Percentiles rank a stretch among this genome's conserved stretches.
Conservation (phyloP, 2,888 invertebrate species). For the Eledone cirrhosa region DNA sequence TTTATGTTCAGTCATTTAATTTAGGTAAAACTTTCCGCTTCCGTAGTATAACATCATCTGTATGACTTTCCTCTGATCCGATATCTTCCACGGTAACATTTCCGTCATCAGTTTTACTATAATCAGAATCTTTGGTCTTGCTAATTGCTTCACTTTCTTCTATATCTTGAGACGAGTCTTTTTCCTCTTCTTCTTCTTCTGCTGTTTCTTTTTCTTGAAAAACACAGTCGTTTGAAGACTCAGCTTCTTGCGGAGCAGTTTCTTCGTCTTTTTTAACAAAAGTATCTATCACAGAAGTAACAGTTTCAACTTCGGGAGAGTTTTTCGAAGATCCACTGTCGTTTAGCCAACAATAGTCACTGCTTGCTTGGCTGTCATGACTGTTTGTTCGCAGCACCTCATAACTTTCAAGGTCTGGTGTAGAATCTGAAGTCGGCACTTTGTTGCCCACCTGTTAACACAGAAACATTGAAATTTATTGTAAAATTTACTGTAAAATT, state of each 20-base stretch:
- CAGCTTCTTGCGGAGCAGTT: background rate
- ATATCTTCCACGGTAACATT: conserved; percentile 1
- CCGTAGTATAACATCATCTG: conserved; percentile 21
- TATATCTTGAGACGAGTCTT: background rate
- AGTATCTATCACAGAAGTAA: background rate
- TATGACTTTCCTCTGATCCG: background rate
- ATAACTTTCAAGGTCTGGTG: conserved; percentile 50
- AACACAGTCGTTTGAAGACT: background rate
- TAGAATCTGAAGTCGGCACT: conserved; percentile 42
- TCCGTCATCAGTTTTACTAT: background rate
- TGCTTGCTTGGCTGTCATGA: conserved; percentile 36
- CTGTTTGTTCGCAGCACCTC: conserved; percentile 43
- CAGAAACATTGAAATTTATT: background rate
- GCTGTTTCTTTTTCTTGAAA: background rate
- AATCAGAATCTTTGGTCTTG: conserved; percentile 4
- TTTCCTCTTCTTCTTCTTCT: background rate
- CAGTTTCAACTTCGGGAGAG: conserved; percentile 12
- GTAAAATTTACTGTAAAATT: too few relatives aligned
- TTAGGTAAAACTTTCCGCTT: background rate
- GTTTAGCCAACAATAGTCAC: conserved; percentile 26
- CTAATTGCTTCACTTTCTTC: background rate
- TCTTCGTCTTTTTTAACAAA: background rate
- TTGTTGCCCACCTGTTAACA: conserved; percentile 32
- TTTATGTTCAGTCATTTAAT: background rate
- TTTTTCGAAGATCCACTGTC: conserved; percentile 1